Percentiles rank a stretch among this genome's conserved stretches.
Conservation (phyloP, 2,797 vertebrate species). For the Calcarius lapponicus region DNA sequence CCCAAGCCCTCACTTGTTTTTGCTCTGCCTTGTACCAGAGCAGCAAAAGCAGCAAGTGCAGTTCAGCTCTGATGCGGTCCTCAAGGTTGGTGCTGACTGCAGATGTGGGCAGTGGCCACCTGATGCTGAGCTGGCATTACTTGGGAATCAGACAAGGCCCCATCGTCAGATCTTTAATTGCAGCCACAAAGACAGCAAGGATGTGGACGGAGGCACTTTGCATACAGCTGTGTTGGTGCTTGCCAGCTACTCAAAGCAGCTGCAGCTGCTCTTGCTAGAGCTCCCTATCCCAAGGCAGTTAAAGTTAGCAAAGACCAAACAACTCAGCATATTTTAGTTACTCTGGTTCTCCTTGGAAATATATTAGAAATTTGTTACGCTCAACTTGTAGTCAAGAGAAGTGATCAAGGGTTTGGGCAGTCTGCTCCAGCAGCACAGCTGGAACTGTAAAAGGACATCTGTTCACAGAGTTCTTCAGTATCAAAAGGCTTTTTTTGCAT, state of each 20-base stretch:
- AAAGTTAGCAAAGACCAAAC: slow-evolving; percentile 47
- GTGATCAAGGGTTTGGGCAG: not conserved
- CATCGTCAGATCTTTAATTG: slow-evolving; percentile 47
- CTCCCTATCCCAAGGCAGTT: slow-evolving; percentile 16
- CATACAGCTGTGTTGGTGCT: slow-evolving; percentile 49
- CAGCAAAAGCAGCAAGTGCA: not conserved
- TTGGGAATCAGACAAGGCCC: not conserved
- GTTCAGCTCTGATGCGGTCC: not conserved
- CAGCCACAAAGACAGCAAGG: not conserved
- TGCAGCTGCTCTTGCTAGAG: slow-evolving; percentile 46
- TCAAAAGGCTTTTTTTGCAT: not conserved
- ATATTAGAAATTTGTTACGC: not conserved
- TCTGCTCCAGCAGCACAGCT: slow-evolving; percentile 3
- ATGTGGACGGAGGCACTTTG: not conserved
- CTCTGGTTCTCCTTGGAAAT: not conserved
- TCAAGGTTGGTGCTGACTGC: not conserved
- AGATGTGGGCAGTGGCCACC: not conserved
- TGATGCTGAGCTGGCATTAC: slow-evolving; percentile 49
- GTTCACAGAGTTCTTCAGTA: not conserved
- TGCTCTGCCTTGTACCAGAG: not conserved
- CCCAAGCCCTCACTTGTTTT: not conserved
- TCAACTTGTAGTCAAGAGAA: not conserved
- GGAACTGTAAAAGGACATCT: slow-evolving; percentile 11
- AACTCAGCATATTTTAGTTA: slow-evolving; percentile 1
- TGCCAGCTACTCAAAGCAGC: not conserved